These are phyloP conservation scores for Pomatostomus ruficeps DNA, from an alignment of 2,113 vertebrate genomes.

Conservation along the genomic window DNA sequence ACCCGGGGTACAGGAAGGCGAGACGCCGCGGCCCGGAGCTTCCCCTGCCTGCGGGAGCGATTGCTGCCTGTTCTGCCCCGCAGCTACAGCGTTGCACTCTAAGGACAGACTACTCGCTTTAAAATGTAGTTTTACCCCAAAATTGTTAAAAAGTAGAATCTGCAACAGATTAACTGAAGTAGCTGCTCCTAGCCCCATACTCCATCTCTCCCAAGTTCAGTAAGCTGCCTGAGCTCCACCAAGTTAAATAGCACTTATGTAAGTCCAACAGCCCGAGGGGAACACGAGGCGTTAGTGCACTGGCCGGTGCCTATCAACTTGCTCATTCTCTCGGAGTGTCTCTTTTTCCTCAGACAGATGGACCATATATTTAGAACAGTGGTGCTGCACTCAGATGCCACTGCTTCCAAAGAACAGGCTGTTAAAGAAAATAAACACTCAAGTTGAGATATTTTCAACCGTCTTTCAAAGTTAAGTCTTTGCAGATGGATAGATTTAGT, in stretches of 20 bases:
- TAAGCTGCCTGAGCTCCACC: neutral
- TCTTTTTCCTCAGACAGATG: neutral
- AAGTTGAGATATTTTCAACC: neutral
- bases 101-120: neutral
- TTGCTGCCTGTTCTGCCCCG: rapidly evolving
- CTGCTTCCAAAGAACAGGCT: neutral
- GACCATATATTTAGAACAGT: neutral
- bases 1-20: no score
- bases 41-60: neutral
- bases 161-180: neutral
- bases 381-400: neutral
- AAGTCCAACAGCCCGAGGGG: neutral
- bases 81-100: rapidly evolving
- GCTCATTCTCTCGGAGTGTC: rapidly evolving
- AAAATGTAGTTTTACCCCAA: neutral
- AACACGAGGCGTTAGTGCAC: rapidly evolving
- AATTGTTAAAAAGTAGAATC: neutral
- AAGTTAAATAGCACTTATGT: neutral
- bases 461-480: neutral
- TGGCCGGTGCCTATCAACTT: neutral
- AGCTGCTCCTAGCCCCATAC: neutral
- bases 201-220: neutral
- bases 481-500: neutral
- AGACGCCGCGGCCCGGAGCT: neutral
- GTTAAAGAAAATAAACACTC: neutral